These are phyloP conservation scores for Chlorocebus sabaeus DNA, from an alignment of 2,113 vertebrate genomes.

Conservation along the genomic window DNA sequence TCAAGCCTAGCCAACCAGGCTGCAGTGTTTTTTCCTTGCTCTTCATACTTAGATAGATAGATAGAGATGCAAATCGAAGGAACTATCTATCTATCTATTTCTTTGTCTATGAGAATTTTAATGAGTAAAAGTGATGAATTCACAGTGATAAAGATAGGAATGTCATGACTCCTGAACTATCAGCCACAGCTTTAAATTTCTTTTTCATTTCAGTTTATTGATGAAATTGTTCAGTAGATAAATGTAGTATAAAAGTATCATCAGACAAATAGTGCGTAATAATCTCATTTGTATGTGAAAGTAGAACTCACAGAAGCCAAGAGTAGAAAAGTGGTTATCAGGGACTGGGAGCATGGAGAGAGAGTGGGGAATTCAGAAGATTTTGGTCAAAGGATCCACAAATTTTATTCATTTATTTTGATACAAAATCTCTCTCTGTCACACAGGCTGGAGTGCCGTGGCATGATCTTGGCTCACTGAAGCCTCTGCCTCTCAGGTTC, in stretches of 20 bases:
- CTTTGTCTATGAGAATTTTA: not conserved
- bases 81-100: not conserved
- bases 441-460: too few relatives aligned
- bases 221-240: not conserved
- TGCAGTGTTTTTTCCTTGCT: not conserved
- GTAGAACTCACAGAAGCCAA: not conserved
- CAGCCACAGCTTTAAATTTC: not conserved
- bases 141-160: not conserved
- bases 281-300: not conserved
- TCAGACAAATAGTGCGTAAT: not conserved
- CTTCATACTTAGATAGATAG: not conserved
- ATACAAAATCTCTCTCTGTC: too few relatives aligned
- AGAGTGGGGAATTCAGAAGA: not conserved
- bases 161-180: not conserved
- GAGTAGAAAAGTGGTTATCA: not conserved
- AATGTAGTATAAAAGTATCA: not conserved
- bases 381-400: not conserved
- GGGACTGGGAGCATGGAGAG: fast-evolving
- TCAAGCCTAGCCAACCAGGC: not conserved
- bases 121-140: not conserved
- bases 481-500: too few relatives aligned
- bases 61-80: too few relatives aligned
- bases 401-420: not conserved
- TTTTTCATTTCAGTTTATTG: not conserved
- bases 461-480: too few relatives aligned